Evolutionary conservation across 2,113 vertebrate species (phyloP).

Genomic region (Hippocampus abdominalis): DNA sequence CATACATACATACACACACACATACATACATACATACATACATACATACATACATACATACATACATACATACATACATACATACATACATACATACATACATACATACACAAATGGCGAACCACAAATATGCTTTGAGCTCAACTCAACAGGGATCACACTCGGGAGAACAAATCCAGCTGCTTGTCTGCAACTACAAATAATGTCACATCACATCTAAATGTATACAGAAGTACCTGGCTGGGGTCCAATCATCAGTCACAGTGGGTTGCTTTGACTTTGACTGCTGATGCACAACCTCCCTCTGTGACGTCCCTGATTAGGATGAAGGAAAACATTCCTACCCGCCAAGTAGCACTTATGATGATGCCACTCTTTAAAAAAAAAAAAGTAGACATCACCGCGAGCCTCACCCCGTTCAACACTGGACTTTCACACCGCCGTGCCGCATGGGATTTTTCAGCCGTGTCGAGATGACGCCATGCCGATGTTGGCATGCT

Average conservation of each 20-base stretch:
- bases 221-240: not conserved
- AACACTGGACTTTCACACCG: not conserved
- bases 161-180: not conserved
- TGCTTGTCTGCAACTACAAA: not conserved
- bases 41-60: too few species aligned
- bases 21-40: too few species aligned
- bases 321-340: constrained; percentile 36
- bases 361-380: constrained; percentile 7
- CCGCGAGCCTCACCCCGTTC: not conserved
- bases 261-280: constrained; percentile 37
- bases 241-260: constrained; percentile 47
- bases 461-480: constrained; percentile 20
- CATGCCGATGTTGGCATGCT: constrained; percentile 30
- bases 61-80: too few species aligned
- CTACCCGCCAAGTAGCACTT: constrained; percentile 2
- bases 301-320: constrained; percentile 47
- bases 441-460: constrained; percentile 33
- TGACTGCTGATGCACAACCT: constrained; percentile 40
- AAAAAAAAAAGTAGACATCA: constrained; percentile 12
- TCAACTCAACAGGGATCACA: not conserved
- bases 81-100: too few species aligned
- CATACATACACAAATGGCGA: not conserved
- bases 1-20: too few species aligned
- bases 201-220: not conserved
- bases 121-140: not conserved